Conservation (phyloP, 2,797 vertebrate species). For the Galaxias olidus region DNA sequence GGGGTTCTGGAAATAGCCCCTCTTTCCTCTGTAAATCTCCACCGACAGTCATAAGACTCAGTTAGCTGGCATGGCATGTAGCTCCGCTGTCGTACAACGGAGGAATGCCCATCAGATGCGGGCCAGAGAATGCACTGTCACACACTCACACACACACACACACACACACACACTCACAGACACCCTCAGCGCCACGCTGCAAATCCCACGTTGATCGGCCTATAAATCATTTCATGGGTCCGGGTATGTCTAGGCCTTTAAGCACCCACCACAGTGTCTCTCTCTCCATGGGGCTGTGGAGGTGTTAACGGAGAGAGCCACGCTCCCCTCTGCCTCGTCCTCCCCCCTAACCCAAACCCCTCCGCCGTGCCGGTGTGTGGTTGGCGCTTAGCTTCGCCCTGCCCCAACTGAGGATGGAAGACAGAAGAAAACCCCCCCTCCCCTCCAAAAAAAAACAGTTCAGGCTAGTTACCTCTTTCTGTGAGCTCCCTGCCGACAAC, state of each 20-base stretch:
- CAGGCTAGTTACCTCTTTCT: too few relatives aligned
- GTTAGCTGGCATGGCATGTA: constrained; percentile 21
- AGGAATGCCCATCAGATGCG: constrained; percentile 26
- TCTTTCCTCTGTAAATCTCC: background rate
- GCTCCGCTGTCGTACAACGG: constrained; percentile 33
- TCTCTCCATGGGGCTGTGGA: background rate
- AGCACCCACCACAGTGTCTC: background rate
- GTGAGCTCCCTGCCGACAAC: too few relatives aligned
- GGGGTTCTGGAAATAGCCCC: constrained; percentile 29
- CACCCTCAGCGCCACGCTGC: background rate
- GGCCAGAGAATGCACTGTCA: background rate
- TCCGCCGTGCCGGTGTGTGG: too few relatives aligned
- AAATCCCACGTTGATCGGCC: constrained; percentile 1
- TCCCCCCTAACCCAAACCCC: too few relatives aligned
- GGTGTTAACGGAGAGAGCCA: constrained; percentile 21
- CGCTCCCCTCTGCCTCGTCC: too few relatives aligned
- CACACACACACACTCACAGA: constrained; percentile 8
- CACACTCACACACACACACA: background rate
- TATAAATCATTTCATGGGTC: constrained; percentile 32
- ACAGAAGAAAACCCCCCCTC: too few relatives aligned
- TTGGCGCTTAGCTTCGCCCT: background rate
- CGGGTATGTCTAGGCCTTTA: background rate
- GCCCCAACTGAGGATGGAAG: too few relatives aligned
- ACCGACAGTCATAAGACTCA: constrained; percentile 17
- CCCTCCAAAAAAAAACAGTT: too few relatives aligned